Base-by-base conservation (phyloP, 35 echinoderm and acorn worm genomes). In the Amphiura filiformis region DNA sequence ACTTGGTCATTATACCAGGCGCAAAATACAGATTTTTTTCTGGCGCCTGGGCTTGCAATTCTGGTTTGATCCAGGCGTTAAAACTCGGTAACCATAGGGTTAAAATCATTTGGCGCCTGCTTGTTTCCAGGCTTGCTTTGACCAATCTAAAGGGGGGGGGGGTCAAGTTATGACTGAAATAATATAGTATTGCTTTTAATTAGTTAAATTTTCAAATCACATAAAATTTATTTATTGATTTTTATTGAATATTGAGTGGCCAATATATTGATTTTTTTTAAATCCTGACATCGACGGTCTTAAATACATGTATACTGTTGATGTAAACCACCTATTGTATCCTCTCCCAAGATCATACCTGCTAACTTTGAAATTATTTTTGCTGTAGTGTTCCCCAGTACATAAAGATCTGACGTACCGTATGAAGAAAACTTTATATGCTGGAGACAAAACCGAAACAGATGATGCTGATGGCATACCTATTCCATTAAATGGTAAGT, bases 371-470 rank as follows among this genome's bases (percentile, higher is more conserved):
- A 11, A 20, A 11, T 52, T 83, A 49, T 83, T 1, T 47, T 32
- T n/a, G 7, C 52, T 83, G 31, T 47, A 83, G 81, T 56, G 42
- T 83, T 83, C 81, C 9, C 81, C 81, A 47, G 81, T 83, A 26
- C 81, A 83, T 56, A 47, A 26, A 26, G 81, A 83, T 15, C 31
- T 83, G 38, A 47, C 81, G 4, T 49, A 83, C 39, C 81, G 81
- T 15, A 83, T 83, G 81, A 83, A 52, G 39, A 83, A 83, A 47
- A 83, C 81, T 22, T 47, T 83, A 26, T 83, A 83, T 52, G 39
- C 81, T 33, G 81, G 81, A 22, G 44, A 52, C 44, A 52, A 52
- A 20, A 52, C 44, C 7, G 44, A 52, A 52, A 83, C 23, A 56
- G 81, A 39, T 26, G 81, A 83, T 83, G 40, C 41, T n/a, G 81